Evolutionary conservation across 2,888 invertebrate genomes (phyloP).

Genomic region (Bombyx huttoni): DNA sequence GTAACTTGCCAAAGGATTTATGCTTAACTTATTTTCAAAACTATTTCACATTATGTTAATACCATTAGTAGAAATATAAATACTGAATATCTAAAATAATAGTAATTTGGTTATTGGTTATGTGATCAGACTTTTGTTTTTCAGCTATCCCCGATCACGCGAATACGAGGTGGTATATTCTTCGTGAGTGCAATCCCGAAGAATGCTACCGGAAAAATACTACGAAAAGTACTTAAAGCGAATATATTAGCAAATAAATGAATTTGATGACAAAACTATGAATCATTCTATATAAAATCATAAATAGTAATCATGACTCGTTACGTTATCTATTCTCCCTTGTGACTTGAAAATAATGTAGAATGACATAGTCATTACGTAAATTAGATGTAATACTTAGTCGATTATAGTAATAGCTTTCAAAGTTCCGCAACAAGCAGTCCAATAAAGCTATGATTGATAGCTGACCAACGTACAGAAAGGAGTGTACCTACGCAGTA

Average conservation of each 20-base stretch:
- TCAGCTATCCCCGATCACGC: constrained; percentile 69
- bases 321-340: not conserved
- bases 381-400: not conserved
- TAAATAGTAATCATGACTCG: not conserved
- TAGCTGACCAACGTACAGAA: not conserved
- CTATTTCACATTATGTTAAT: no score
- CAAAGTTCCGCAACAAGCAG: not conserved
- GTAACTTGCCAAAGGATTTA: no score
- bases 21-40: no score
- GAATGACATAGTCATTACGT: not conserved
- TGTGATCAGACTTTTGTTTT: not conserved
- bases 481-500: not conserved
- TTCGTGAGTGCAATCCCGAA: constrained; percentile 77
- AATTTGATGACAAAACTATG: not conserved
- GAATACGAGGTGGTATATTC: constrained; percentile 75
- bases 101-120: no score
- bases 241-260: constrained; percentile 1
- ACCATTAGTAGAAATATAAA: no score
- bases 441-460: not conserved
- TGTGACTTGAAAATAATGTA: not conserved
- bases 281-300: no score
- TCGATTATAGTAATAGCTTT: not conserved
- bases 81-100: no score
- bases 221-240: constrained; percentile 59
- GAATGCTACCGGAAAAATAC: constrained; percentile 69